phyloP scores from a whole-genome alignment of 1,140 invertebrate species.

The Chymomyza costata region DNA sequence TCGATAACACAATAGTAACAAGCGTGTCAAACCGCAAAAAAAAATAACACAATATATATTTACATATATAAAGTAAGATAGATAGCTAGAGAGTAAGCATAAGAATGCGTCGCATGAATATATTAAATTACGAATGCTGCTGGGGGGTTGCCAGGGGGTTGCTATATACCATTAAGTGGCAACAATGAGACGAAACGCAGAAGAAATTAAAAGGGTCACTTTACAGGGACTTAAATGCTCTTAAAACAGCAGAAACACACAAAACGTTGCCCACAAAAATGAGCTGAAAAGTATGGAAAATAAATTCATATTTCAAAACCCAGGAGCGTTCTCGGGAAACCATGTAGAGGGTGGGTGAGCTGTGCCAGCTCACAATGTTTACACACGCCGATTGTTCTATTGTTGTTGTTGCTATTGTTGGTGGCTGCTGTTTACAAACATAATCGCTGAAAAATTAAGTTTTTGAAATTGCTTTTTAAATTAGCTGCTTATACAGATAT shows the following conservation, averaged over 20 bases:
- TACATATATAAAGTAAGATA: no score
- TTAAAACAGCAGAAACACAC: constrained; percentile 39
- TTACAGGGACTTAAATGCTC: constrained; percentile 67
- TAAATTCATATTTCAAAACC: constrained; percentile 63
- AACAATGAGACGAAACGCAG: constrained; percentile 60
- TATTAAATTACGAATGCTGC: constrained; percentile 54
- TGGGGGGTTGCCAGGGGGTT: constrained; percentile 5
- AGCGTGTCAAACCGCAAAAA: constrained; percentile 74
- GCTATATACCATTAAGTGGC: constrained; percentile 64
- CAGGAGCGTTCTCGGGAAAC: not conserved
- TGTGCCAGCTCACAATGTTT: constrained; percentile 1
- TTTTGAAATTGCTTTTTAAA: constrained; percentile 71
- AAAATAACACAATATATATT: no score
- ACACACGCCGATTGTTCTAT: constrained; percentile 14
- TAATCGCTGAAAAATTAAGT: constrained; percentile 75
- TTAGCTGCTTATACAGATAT: constrained; percentile 61
- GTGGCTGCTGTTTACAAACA: constrained; percentile 64
- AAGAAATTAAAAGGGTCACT: constrained; percentile 74
- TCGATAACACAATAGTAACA: constrained; percentile 57
- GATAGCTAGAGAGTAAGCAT: no score
- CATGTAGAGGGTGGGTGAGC: not conserved
- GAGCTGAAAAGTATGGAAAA: constrained; percentile 69
- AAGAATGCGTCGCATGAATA: constrained; percentile 55
- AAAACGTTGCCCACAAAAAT: constrained; percentile 51
- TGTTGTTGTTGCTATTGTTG: constrained; percentile 36